phyloP scores from a whole-genome alignment of 2,888 invertebrate genomes.

The Phrixothrix hirtus region DNA sequence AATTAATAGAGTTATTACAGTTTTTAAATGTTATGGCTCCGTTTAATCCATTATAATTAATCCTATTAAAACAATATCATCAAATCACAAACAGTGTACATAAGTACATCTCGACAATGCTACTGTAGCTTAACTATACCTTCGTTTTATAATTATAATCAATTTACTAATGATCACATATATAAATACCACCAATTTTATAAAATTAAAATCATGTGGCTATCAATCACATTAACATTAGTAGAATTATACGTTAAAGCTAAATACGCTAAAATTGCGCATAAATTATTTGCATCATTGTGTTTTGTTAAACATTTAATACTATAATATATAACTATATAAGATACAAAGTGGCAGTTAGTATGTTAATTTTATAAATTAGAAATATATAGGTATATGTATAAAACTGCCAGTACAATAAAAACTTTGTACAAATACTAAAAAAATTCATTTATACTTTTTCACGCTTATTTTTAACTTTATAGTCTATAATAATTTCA shows the following conservation, averaged over 20 bases:
- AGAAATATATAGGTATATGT: slow-evolving; percentile 5
- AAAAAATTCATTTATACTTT: slow-evolving; percentile 15
- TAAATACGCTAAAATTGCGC: background rate
- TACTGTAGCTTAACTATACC: too few relatives aligned
- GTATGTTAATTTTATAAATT: slow-evolving; percentile 15
- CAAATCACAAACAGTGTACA: slow-evolving; percentile 15
- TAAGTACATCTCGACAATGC: slow-evolving; percentile 8
- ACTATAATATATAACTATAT: background rate
- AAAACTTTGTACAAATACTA: background rate
- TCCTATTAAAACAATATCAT: slow-evolving; percentile 3
- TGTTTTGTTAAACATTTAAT: slow-evolving; percentile 5
- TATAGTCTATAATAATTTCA: slow-evolving; percentile 87
- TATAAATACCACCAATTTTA: slow-evolving; percentile 13
- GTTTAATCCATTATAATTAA: background rate
- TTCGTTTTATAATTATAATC: background rate
- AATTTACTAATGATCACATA: background rate
- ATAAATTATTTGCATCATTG: slow-evolving; percentile 11
- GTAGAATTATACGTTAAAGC: slow-evolving; percentile 3
- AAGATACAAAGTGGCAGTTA: slow-evolving; percentile 9
- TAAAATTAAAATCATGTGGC: slow-evolving; percentile 20
- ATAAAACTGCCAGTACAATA: background rate
- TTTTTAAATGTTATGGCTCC: background rate
- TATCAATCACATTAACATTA: slow-evolving; percentile 12
- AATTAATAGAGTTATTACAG: too few relatives aligned
- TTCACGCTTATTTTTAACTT: slow-evolving; percentile 58